Conservation (phyloP, 2,797 vertebrate genomes). For the Acestrorhynchus altus region DNA sequence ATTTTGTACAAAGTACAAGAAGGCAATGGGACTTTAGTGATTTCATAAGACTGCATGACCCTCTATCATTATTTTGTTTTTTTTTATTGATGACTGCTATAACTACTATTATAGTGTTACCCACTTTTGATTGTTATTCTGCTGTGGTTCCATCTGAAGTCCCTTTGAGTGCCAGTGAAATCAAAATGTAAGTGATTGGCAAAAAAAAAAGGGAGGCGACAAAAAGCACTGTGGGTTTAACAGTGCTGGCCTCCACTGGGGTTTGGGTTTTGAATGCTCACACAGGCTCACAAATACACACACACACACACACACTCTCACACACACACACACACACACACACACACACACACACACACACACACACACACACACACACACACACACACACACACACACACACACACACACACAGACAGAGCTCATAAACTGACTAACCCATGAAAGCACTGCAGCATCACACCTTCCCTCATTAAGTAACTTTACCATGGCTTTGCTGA, state of each 20-base stretch:
- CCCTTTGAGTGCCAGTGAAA: background rate
- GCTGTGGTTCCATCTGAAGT: background rate
- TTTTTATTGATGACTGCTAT: too few species aligned
- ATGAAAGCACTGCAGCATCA: slow-evolving; percentile 37
- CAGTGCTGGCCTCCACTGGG: slow-evolving; percentile 56
- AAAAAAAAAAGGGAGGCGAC: background rate
- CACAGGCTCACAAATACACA: background rate
- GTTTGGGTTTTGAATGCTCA: slow-evolving; percentile 62
- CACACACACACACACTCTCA: slow-evolving; percentile 13
- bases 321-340: too few species aligned
- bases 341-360: too few species aligned
- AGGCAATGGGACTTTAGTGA: too few species aligned
- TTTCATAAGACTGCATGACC: too few species aligned
- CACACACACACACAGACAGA: background rate
- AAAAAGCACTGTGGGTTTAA: slow-evolving; percentile 40
- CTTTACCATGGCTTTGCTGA: slow-evolving; percentile 72
- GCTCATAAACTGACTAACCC: slow-evolving; percentile 45
- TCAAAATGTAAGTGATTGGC: background rate
- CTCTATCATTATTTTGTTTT: too few species aligned
- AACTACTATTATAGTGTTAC: too few species aligned
- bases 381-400: too few species aligned
- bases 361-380: slow-evolving; percentile 23
- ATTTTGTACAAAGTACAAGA: too few species aligned
- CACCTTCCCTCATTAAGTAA: slow-evolving; percentile 58
- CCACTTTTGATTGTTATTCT: background rate